Base-by-base conservation (phyloP, 2,113 vertebrate species). In the Hydropotes inermis region DNA sequence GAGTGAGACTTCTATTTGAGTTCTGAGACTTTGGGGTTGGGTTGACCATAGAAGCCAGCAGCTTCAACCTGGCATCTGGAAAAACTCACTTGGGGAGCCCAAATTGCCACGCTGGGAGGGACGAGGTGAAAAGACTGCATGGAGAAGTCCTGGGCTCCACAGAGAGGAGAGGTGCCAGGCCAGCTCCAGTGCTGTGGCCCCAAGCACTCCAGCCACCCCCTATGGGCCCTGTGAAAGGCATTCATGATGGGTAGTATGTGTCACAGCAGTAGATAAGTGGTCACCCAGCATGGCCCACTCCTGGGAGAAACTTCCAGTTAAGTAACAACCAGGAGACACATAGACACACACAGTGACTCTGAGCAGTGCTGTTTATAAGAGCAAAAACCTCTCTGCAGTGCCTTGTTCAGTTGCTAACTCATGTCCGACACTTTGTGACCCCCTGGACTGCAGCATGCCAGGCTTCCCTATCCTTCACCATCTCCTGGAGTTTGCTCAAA, bases 201-300 rank as follows among this genome's bases (percentile, higher is more conserved):
- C 47, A 17, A 12, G 5, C 11, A 13, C n/a, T 17, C 27, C 15
- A 21, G 50, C 54, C 64, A 6, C 15, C 23, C n/a, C 1, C 39
- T 1, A 7, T 8, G 15, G 43, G 17, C 43, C 28, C 27, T 1
- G 15, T 0, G 17, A 76, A 19, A 13, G 25, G 36, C 15, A 55
- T 0, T 0, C 8, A 2, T 1, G n/a, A 3, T 2, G 52, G 45
- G 23, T 0, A 27, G 47, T 14, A 7, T 27, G 19, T 74, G 33
- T 52, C n/a, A 67, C 6, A 30, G 45, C 7, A 25, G 61, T 5
- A 28, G 21, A 17, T 12, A n/a, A 28, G 36, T 3, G 7, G 45
- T 10, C 10, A 3, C 12, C 17, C 70, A 50, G 70, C 36, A 47
- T 21, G 12, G 58, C 4, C n/a, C n/a, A 4, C 64, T n/a, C 28